phyloP scores from a whole-genome alignment of 1,140 invertebrate genomes.

The Batillaria attramentaria region DNA sequence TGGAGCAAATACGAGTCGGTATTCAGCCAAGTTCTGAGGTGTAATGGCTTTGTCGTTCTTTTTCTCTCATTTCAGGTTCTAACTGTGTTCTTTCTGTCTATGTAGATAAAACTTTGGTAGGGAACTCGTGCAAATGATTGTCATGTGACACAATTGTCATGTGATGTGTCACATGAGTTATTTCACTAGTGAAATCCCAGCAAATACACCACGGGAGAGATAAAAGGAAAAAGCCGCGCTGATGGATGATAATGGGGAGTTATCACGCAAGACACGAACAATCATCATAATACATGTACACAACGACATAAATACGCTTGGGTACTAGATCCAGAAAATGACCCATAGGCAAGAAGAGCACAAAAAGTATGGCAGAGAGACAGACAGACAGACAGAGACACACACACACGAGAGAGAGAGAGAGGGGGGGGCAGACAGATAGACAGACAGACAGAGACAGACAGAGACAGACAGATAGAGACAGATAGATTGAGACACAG shows the following conservation, averaged over 20 bases:
- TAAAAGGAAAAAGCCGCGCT: neutral
- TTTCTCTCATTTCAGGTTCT: too few relatives aligned
- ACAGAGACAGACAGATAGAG: neutral
- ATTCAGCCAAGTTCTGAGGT: too few relatives aligned
- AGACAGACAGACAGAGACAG: neutral
- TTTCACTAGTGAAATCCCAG: neutral
- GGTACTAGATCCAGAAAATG: neutral
- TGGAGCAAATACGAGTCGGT: too few relatives aligned
- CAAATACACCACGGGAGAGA: neutral
- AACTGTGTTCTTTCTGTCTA: too few relatives aligned
- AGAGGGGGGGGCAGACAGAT: neutral
- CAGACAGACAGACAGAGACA: neutral
- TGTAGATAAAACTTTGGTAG: too few relatives aligned
- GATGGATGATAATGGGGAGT: neutral
- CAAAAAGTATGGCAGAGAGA: neutral
- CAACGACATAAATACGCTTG: neutral
- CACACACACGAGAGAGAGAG: neutral
- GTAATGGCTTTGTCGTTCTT: too few relatives aligned
- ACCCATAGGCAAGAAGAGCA: neutral
- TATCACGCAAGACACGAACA: neutral
- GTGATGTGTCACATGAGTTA: too few relatives aligned
- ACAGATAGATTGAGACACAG: neutral
- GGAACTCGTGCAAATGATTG: too few relatives aligned
- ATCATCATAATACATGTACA: neutral
- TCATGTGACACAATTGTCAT: too few relatives aligned